Evolutionary conservation across 2,113 vertebrate genomes (phyloP), one percentile per base, ranked within the genome.

Genomic region (Notiomystis cincta): DNA sequence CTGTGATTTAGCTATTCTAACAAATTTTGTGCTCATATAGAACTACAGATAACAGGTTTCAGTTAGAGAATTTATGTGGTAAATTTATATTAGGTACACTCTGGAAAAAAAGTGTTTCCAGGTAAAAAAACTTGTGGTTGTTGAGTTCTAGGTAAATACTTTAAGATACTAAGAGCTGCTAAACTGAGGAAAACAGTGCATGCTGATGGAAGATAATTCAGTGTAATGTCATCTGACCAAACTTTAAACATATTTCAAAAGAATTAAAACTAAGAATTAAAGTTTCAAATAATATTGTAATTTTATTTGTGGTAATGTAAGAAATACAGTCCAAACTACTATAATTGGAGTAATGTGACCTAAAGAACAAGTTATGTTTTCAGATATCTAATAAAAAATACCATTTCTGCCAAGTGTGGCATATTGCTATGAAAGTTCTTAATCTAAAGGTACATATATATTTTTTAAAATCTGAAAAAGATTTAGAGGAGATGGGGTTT

Each of bases 401-500:
- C 2, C 38, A 30, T 65, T 88, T 85, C 24, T 71, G 23, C 33
- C 17, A 58, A 61, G 22, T n/a, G 8, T 40, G 10, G 6, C 10
- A 7, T 82, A 50, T 67, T 67, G 42, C 18, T 47, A 1, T 40
- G 25, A 87, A 48, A 57, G 40, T 51, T 73, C 13, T 40, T 65
- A 48, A 72, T 48, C 6, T 72, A 64, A 53, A 28, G 13, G 15
- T 20, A 66, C 44, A 23, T 65, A 23, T 65, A 27, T 7, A 7
- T 33, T 73, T 57, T 66, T 75, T 58, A 0, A 45, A 73, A 44
- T 33, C 7, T 58, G 61, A 42, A 40, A 69, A 77, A 37, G 2
- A 30, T 22, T 50, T 25, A 76, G 23, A 56, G 6, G 7, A 21
- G 10, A 2, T 42, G 7, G 12, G 0, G 1, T 35, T 50, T 67